Conservation (phyloP, 2,113 vertebrate species). For the Engraulis encrasicolus region DNA sequence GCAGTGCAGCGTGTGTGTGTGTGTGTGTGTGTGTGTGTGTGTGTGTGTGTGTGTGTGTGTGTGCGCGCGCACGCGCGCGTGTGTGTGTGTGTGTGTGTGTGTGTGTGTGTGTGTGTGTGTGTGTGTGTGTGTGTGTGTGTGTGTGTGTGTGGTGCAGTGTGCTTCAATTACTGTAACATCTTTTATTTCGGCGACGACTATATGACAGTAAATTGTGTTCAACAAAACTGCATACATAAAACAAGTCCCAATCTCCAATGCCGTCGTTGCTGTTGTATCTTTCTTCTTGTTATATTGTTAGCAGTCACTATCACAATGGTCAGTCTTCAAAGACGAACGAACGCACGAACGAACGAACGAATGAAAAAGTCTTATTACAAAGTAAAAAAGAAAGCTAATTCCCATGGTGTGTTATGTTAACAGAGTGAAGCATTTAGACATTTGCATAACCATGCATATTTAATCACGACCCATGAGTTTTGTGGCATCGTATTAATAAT, state of each 20-base stretch:
- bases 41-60: too few relatives aligned
- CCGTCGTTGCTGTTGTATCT: background rate
- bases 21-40: too few relatives aligned
- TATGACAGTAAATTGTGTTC: slow-evolving; percentile 31
- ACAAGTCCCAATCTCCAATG: background rate
- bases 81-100: too few relatives aligned
- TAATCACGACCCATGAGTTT: slow-evolving; percentile 7
- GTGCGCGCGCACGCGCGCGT: too few relatives aligned
- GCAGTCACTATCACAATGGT: slow-evolving; percentile 20
- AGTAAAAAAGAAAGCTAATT: background rate
- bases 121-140: too few relatives aligned
- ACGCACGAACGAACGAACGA: background rate
- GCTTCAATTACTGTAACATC: too few relatives aligned
- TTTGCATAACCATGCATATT: slow-evolving; percentile 32
- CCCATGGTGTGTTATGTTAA: background rate
- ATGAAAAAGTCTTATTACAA: background rate
- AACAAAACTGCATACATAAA: slow-evolving; percentile 37
- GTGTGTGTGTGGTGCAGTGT: too few relatives aligned
- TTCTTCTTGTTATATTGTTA: slow-evolving; percentile 14
- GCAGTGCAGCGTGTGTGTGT: slow-evolving; percentile 38
- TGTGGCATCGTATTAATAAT: background rate
- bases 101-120: too few relatives aligned
- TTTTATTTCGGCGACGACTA: slow-evolving; percentile 40
- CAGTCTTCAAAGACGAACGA: background rate
- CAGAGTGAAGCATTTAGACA: background rate